Evolutionary conservation across 2,888 invertebrate genomes (phyloP), one percentile per base, ranked within the genome.

Genomic region (Clistopyga incitator): DNA sequence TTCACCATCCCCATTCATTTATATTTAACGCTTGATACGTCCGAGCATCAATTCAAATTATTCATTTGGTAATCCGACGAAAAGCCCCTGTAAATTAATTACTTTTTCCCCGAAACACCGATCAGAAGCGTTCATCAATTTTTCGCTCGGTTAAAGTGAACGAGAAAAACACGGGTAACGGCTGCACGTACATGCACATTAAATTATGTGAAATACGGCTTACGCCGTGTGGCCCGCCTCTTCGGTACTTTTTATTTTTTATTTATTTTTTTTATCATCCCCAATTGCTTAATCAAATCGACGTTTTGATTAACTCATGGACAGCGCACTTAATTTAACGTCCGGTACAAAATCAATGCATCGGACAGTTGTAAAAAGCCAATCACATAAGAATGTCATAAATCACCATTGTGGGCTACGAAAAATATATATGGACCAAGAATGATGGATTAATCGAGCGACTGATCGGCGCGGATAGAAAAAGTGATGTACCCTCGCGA

Each of bases 21-120:
- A 81, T 78, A 81, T 70, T 78, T 84, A n/a, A 74, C 74, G 65
- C 78, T 70, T 59, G 68, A 64, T 78, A 81, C 74, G 56, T 52
- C 18, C 61, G 64, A 42, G 42, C 64, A 81, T 74, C 81, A 74
- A 78, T 81, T 74, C 56, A 42, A 78, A 75, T 84, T 78, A 84
- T 84, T 78, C 64, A 74, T 84, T 81, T 70, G 70, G 70, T 74
- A 74, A 84, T 81, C 68, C 75, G 65, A 78, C 76, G 74, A 65
- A 81, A 78, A 81, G 68, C 52, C 75, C 83, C 23, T 67, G 68
- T 68, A 80, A 80, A 80, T 84, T 74, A 80, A 84, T 84, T 74
- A 84, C 42, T 47, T 74, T 77, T 72, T 56, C 45, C 13, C 10
- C 13, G 67, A 67, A 80, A 52, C 54, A 54, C 68, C 68, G 68